Evolutionary conservation across 2,888 invertebrate species (phyloP).

Genomic region (Eumacrocentrus americanus): DNA sequence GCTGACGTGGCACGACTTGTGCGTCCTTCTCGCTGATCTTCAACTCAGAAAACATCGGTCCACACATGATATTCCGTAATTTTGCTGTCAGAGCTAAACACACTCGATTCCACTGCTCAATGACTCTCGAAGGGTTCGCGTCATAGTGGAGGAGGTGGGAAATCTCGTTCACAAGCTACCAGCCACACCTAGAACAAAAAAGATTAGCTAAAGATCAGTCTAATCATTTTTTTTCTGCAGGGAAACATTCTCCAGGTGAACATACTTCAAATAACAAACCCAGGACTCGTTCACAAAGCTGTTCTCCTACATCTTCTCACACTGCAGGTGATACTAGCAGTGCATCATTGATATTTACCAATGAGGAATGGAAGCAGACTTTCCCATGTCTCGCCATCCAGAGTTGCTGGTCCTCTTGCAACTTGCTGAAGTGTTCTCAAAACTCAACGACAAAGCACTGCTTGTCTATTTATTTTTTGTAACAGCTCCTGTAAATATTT

Average conservation of each 20-base stretch:
- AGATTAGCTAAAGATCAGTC: constrained; percentile 18
- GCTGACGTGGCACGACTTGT: constrained; percentile 78
- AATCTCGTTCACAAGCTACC: constrained; percentile 78
- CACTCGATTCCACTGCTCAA: constrained; percentile 95
- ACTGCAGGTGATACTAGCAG: constrained; percentile 90
- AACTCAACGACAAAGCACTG: constrained; percentile 90
- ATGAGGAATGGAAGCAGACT: constrained; percentile 88
- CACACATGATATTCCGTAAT: constrained; percentile 80
- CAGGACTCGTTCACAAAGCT: too few species aligned
- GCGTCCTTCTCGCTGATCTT: constrained; percentile 87
- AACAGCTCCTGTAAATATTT: too few species aligned
- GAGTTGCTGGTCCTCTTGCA: too few species aligned
- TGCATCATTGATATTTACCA: too few species aligned
- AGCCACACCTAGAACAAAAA: too few species aligned
- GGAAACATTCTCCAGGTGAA: neutral
- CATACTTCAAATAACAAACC: too few species aligned
- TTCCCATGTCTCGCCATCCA: too few species aligned
- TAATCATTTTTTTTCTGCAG: constrained; percentile 3
- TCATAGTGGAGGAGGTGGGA: too few species aligned
- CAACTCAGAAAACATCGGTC: constrained; percentile 77
- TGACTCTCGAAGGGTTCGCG: constrained; percentile 92
- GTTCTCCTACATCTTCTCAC: constrained; percentile 92
- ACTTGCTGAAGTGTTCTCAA: constrained; percentile 83
- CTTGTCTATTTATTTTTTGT: constrained; percentile 87
- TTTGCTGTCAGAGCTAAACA: constrained; percentile 87